These are phyloP conservation scores for Bujurquina vittata DNA, from an alignment of 2,113 vertebrate genomes.

Conservation along the genomic window DNA sequence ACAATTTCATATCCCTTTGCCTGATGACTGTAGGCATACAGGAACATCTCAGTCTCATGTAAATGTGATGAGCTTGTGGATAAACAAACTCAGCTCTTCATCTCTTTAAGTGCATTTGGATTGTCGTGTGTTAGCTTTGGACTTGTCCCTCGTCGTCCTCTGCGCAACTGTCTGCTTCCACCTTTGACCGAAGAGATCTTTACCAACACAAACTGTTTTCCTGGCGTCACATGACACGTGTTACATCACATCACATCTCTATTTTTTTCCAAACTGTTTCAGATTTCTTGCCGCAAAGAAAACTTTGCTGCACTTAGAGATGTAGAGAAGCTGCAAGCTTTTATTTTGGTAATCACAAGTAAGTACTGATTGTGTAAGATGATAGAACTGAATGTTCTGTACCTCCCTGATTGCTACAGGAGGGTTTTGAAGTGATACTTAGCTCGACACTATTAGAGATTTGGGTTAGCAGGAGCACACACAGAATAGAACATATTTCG, in stretches of 20 bases:
- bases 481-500: constrained; percentile 51
- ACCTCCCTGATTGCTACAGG: neutral
- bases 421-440: neutral
- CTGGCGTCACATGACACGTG: neutral
- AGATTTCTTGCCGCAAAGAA: neutral
- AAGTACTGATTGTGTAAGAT: neutral
- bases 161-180: constrained; percentile 3
- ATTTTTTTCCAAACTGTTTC: constrained; percentile 44
- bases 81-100: neutral
- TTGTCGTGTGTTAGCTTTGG: neutral
- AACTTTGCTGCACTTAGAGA: neutral
- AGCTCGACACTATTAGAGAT: constrained; percentile 75
- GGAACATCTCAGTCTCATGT: neutral
- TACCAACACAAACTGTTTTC: neutral
- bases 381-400: neutral
- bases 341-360: constrained; percentile 1
- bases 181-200: constrained; percentile 10
- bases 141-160: neutral
- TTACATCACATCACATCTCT: constrained; percentile 33
- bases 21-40: neutral
- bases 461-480: neutral
- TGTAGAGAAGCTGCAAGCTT: neutral
- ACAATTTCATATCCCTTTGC: neutral
- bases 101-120: neutral
- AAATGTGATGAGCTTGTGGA: neutral